These are phyloP conservation scores for Mirounga angustirostris DNA, from an alignment of 2,113 vertebrate species.

Conservation along the genomic window DNA sequence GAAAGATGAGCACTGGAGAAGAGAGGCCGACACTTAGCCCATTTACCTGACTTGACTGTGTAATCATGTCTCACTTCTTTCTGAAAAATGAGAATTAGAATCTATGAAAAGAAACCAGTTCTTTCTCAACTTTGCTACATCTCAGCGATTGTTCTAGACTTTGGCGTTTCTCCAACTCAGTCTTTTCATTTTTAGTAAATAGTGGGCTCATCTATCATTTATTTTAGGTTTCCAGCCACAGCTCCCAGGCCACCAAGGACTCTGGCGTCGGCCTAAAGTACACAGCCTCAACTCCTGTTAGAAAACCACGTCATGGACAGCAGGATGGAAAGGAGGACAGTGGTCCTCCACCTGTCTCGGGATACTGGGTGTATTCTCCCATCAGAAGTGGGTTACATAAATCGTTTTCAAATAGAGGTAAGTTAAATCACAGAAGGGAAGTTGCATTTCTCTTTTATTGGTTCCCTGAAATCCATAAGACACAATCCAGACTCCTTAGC, in stretches of 20 bases:
- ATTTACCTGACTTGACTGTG: neutral
- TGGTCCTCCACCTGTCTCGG: slow-evolving; percentile 71
- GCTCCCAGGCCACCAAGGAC: slow-evolving; percentile 92
- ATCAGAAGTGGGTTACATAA: slow-evolving; percentile 72
- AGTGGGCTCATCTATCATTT: neutral
- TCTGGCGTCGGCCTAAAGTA: slow-evolving; percentile 91
- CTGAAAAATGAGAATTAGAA: neutral
- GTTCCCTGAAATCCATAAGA: neutral
- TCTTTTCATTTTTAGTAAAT: neutral
- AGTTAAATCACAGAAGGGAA: slow-evolving; percentile 35
- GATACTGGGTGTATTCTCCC: slow-evolving; percentile 90
- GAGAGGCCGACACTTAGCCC: neutral
- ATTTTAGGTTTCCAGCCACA: slow-evolving; percentile 89
- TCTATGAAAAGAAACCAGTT: neutral
- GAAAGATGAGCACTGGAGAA: neutral
- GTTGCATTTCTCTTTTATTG: slow-evolving; percentile 35
- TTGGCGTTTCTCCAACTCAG: slow-evolving; percentile 14
- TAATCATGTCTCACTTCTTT: neutral
- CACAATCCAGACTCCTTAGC: neutral
- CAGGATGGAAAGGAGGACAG: slow-evolving; percentile 71
- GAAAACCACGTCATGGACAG: slow-evolving; percentile 60
- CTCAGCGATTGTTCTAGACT: neutral
- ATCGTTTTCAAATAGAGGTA: slow-evolving; percentile 83
- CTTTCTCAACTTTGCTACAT: neutral
- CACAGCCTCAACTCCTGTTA: slow-evolving; percentile 83